Conservation (phyloP, 2,888 invertebrate species). For the Epirrhoe alternata region DNA sequence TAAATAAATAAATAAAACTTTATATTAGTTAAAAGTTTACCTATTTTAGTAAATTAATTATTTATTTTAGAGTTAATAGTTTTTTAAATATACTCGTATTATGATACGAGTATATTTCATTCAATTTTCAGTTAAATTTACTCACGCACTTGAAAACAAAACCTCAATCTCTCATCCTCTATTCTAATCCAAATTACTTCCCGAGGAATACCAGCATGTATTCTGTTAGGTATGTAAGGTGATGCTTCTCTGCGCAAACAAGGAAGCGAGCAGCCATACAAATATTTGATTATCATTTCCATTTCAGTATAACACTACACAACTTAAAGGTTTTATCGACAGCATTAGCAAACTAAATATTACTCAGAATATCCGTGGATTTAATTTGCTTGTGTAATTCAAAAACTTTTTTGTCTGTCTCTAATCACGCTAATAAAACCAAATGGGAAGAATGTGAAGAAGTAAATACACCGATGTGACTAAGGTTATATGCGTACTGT, state of each 20-base stretch:
- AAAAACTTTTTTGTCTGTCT: too few relatives aligned
- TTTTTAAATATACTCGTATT: too few relatives aligned
- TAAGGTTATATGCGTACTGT: neutral
- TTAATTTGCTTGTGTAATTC: too few relatives aligned
- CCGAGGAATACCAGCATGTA: neutral
- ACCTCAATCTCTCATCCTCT: constrained; percentile 1
- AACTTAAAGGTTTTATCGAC: neutral
- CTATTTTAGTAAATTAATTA: too few relatives aligned
- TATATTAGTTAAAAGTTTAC: too few relatives aligned
- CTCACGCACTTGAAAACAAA: neutral
- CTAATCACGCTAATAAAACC: neutral
- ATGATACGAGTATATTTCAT: neutral
- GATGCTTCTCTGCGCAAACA: neutral
- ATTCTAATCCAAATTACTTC: constrained; percentile 1
- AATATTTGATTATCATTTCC: constrained; percentile 18
- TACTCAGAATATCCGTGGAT: too few relatives aligned
- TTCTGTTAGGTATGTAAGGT: neutral
- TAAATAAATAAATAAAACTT: too few relatives aligned
- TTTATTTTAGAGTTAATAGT: too few relatives aligned
- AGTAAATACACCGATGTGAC: neutral
- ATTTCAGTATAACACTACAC: neutral
- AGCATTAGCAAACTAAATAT: neutral
- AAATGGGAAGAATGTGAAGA: neutral
- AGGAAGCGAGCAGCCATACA: constrained; percentile 2
- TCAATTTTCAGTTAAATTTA: neutral